These are phyloP conservation scores for Philypnodon macrostomus DNA, from an alignment of 2,797 vertebrate species.

Conservation along the genomic window DNA sequence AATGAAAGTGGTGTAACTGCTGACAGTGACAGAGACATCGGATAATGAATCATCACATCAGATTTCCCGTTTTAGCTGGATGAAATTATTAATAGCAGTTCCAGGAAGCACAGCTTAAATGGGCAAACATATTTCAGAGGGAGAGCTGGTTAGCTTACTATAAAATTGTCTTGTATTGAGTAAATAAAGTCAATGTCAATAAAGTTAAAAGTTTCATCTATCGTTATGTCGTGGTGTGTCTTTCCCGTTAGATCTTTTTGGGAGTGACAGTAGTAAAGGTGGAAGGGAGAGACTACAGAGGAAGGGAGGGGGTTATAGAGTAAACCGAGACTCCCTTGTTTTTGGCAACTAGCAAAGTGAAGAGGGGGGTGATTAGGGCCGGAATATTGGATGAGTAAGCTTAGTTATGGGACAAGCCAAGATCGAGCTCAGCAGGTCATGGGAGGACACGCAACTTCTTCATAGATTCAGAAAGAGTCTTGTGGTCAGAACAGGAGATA, in stretches of 20 bases:
- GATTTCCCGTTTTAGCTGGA: conserved; percentile 54
- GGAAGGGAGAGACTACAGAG: conserved; percentile 55
- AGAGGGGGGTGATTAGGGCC: conserved; percentile 43
- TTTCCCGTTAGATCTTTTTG: conserved; percentile 30
- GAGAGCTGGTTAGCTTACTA: conserved; percentile 30
- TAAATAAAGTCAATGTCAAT: conserved; percentile 55
- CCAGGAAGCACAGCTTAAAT: conserved; percentile 56
- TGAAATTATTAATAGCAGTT: conserved; percentile 59
- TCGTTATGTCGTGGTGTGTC: too few species aligned
- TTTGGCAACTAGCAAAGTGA: conserved; percentile 66
- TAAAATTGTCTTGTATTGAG: conserved; percentile 39
- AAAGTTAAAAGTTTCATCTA: too few species aligned
- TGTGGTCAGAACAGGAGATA: conserved; percentile 8
- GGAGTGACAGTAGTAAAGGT: conserved; percentile 50
- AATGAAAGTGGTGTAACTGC: conserved; percentile 56
- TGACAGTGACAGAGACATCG: conserved; percentile 51
- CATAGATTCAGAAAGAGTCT: conserved; percentile 10
- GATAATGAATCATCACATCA: conserved; percentile 54
- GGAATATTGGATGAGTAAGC: conserved; percentile 63
- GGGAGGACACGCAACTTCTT: conserved; percentile 43
- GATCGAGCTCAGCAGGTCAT: conserved; percentile 49
- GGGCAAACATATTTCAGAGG: conserved; percentile 38
- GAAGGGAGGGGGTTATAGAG: conserved; percentile 63
- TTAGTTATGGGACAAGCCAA: conserved; percentile 57
- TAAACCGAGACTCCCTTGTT: conserved; percentile 70